Evolutionary conservation across 35 echinoderm and acorn worm genomes (phyloP).

Genomic region (Patiria miniata): DNA sequence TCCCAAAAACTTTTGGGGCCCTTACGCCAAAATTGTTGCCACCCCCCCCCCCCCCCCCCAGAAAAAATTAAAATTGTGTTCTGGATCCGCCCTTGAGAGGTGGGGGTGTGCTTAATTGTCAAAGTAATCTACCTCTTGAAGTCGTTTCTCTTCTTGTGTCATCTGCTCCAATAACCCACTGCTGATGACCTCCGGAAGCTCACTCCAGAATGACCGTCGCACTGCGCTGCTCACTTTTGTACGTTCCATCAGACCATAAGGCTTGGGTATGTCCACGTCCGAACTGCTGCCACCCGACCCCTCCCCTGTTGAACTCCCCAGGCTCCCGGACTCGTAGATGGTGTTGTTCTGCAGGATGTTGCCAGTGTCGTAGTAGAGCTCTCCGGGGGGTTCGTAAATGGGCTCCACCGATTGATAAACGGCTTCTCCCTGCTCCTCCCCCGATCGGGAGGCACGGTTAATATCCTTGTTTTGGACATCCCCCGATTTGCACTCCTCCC

Average conservation of each 20-base stretch:
- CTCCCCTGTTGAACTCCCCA: constrained; percentile 14
- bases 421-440: neutral
- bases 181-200: constrained; percentile 52
- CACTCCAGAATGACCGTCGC: constrained; percentile 59
- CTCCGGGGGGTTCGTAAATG: constrained; percentile 24
- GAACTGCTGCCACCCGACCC: neutral
- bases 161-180: constrained; percentile 40
- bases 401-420: constrained; percentile 33
- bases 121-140: constrained; percentile 42
- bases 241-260: neutral
- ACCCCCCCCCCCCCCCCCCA: too few species aligned
- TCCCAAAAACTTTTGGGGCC: too few species aligned
- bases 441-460: neutral
- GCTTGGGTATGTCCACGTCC: constrained; percentile 1
- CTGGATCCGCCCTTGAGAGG: too few species aligned
- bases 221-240: neutral
- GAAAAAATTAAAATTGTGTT: too few species aligned
- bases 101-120: neutral
- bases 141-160: constrained; percentile 47
- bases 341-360: constrained; percentile 24
- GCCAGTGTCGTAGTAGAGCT: neutral
- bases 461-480: neutral
- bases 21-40: too few species aligned
- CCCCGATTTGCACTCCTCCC: neutral
- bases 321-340: constrained; percentile 22